These are phyloP conservation scores for Proctacanthus coquilletti DNA, from an alignment of 1,140 invertebrate species.

Conservation along the genomic window DNA sequence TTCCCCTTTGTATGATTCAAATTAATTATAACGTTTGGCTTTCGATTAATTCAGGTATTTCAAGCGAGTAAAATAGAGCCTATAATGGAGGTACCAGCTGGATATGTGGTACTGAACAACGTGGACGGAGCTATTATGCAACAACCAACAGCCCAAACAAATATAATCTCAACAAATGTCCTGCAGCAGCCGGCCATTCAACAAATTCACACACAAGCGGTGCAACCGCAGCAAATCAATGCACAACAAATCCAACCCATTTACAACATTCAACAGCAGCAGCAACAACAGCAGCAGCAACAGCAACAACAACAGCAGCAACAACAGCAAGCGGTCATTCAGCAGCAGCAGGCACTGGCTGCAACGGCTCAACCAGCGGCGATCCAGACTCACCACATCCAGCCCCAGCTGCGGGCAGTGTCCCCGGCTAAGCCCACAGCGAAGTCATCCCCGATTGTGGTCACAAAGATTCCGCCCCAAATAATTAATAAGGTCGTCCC, in stretches of 20 bases:
- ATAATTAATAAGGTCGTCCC: conserved; percentile 4
- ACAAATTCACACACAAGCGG: conserved; percentile 12
- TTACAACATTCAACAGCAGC: conserved; percentile 1
- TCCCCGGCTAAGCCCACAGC: neutral
- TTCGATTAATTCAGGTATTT: conserved; percentile 33
- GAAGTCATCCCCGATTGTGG: conserved; percentile 4
- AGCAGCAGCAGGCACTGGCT: conserved; percentile 1
- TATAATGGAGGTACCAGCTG: conserved; percentile 51
- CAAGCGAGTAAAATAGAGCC: conserved; percentile 70
- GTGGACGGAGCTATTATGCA: conserved; percentile 15
- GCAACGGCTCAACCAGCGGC: conserved; percentile 11
- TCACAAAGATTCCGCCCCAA: conserved; percentile 4
- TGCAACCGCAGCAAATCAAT: conserved; percentile 8
- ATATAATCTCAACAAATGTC: conserved; percentile 18
- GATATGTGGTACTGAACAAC: conserved; percentile 55
- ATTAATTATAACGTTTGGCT: neutral
- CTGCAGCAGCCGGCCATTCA: conserved; percentile 8
- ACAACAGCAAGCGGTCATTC: neutral
- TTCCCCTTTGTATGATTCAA: no score
- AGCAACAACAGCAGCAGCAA: conserved; percentile 5
- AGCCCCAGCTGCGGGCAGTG: neutral
- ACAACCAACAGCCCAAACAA: conserved; percentile 6
- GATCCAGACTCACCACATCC: conserved; percentile 4
- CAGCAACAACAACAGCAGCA: conserved; percentile 3
- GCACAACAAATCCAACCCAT: conserved; percentile 1